A percentile compares a stretch with the other conserved stretches of the same genome.
Conservation (phyloP, 2,113 vertebrate species). For the Lophius piscatorius region DNA sequence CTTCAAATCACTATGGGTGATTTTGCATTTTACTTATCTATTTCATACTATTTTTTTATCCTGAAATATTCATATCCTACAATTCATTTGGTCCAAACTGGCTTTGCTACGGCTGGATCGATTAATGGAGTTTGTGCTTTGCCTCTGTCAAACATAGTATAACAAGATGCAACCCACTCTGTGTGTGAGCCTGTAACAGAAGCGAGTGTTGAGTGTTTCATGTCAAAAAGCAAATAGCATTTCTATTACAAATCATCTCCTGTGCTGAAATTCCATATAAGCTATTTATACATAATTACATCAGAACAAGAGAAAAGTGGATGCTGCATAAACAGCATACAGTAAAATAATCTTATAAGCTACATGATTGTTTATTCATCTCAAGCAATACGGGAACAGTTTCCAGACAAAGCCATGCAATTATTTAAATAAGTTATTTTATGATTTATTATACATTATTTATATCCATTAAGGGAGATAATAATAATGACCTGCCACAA, state of each 20-base stretch:
- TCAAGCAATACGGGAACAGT: too few relatives aligned
- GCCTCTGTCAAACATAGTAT: slow-evolving; percentile 50
- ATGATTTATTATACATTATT: too few relatives aligned
- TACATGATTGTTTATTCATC: too few relatives aligned
- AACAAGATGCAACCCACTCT: slow-evolving; percentile 34
- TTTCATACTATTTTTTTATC: background rate
- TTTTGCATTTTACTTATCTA: too few relatives aligned
- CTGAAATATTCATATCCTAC: background rate
- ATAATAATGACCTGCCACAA: too few relatives aligned
- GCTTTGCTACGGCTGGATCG: slow-evolving; percentile 29
- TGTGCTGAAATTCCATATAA: background rate
- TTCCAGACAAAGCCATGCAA: too few relatives aligned
- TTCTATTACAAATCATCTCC: background rate
- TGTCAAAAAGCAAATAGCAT: background rate
- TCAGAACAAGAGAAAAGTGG: slow-evolving; percentile 16
- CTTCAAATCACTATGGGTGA: too few relatives aligned
- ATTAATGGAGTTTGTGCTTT: slow-evolving; percentile 47
- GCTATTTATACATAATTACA: slow-evolving; percentile 14
- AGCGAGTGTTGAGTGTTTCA: too few relatives aligned
- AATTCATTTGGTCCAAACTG: slow-evolving; percentile 7
- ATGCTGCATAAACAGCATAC: too few relatives aligned
- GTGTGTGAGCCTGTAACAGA: background rate
- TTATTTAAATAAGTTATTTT: too few relatives aligned
- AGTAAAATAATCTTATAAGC: too few relatives aligned
- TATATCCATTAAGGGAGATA: too few relatives aligned